Evolutionary conservation across 2,888 invertebrate species (phyloP).

Genomic region (Drosophila anomalipes): DNA sequence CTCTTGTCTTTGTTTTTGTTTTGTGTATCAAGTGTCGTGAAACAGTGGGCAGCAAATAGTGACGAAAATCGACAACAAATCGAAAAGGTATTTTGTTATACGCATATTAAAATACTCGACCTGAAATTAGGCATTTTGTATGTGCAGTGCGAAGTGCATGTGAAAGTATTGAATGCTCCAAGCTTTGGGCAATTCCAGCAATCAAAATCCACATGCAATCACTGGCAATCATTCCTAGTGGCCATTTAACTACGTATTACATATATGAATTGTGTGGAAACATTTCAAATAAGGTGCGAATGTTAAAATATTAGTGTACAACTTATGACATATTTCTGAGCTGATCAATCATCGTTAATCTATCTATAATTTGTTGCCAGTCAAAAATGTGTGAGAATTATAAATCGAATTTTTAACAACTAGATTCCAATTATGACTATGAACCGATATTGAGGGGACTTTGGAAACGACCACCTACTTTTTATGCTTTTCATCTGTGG

Average conservation of each 20-base stretch:
- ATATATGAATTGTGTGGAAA: neutral
- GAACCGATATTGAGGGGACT: neutral
- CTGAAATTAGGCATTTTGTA: conserved; percentile 52
- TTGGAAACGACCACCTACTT: neutral
- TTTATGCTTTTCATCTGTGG: neutral
- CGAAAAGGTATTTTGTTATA: conserved; percentile 52
- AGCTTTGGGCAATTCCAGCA: conserved; percentile 24
- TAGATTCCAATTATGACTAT: neutral
- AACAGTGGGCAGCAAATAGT: neutral
- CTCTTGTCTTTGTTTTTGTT: conserved; percentile 8
- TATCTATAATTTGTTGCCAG: neutral
- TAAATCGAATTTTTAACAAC: neutral
- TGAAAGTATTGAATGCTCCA: conserved; percentile 40
- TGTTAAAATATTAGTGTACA: neutral
- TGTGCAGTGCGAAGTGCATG: conserved; percentile 34
- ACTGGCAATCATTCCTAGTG: neutral
- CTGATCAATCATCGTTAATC: neutral
- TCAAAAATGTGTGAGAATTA: neutral
- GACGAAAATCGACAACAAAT: conserved; percentile 1
- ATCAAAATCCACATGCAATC: conserved; percentile 6
- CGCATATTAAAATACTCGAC: conserved; percentile 42
- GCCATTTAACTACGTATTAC: neutral
- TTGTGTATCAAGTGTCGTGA: conserved; percentile 41
- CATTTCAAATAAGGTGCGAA: neutral
- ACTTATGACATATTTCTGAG: neutral